Base-by-base conservation (phyloP, 2,797 vertebrate species). In the Oryzias sinensis region DNA sequence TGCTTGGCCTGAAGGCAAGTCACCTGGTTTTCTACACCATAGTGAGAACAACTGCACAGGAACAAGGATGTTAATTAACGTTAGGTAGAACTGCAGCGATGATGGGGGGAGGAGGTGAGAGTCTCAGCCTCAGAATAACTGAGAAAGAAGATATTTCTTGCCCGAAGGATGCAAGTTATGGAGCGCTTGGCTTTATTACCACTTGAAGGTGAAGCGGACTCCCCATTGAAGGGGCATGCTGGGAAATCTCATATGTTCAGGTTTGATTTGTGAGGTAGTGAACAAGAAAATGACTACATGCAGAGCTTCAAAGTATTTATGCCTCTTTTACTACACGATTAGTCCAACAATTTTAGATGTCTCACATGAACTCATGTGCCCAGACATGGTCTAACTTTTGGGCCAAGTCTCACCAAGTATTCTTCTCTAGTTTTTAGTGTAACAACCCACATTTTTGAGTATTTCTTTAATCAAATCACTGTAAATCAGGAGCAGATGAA, bases 261-360 rank as follows among this genome's bases (percentile, higher is more conserved):
- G 87, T 88, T 91, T 90, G 86, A 92, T 91, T 87, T 89, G 88
- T 81, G 83, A 90, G 84, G 79, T 72, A 87, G 65, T 82, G 80
- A 91, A 91, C 89, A 88, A 90, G 86, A 91, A 84, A 88, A 90
- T 90, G 90, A 89, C 82, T 65, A 79, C 78, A 82, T 74, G 88
- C 84, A 80, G 73, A 81, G 81, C 88, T 87, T 91, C 90, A 93
- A 93, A 93, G 87, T 76, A 47, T 80, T 73, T 81, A 82, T 80
- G 78, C 73, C 65, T 73, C 73, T 86, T 91, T 91, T 90, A 90
- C 87, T 88, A 87, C 78, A 85, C 85, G 86, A 91, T 90, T 85
- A 89, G 78, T 44, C 64, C 70, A 71, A 85, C 72, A 67, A 78
- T 77, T 42, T 78, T 47, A 68, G 72, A 53, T 87, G 44, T 22